Base-by-base conservation (phyloP, 2,113 vertebrate genomes). In the Castor canadensis region DNA sequence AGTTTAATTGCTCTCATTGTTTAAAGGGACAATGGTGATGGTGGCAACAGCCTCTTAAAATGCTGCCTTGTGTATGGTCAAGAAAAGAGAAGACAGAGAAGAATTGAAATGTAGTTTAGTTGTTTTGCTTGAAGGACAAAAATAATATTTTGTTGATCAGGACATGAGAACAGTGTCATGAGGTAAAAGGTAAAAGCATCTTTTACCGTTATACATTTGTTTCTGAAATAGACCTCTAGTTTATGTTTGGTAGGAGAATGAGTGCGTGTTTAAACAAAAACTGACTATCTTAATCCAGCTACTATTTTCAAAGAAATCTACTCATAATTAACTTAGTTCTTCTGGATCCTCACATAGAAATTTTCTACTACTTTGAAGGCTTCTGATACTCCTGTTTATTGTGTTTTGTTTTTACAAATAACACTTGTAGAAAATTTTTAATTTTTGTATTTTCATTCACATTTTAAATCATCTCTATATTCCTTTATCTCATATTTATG, bases 371-470 rank as follows among this genome's bases (percentile, higher is more conserved):
- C 28, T 71, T 76, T 43, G 4, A 89, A 8, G 60, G 9, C 4
- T 80, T 28, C 26, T 38, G 58, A 22, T 35, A 28, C 7, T 30
- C 9, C 15, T 77, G 22, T 1, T 3, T 3, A 28, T 5, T 54
- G 45, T 5, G 40, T 60, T 89, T 89, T 89, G 35, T 66, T 94
- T 95, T 43, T 9, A 92, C 16, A 76, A 73, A 32, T 89, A 93
- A 73, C 11, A 76, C 47, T 76, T 82, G 8, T 30, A 88, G 84
- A 20, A 58, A 6, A 62, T 26, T 60, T 83, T 72, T 69, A 72
- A 91, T 84, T 20, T 38, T 6, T 38, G 69, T 60, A 60, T 84
- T 10, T 4, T 66, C 40, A 82, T 83, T 32, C 91, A 62, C 20
- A 35, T 79, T 87, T 91, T 81, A 2, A 96, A 79, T 91, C 52